Evolutionary conservation across 2,797 vertebrate genomes (phyloP).

Genomic region (Pseudochromis fuscus): DNA sequence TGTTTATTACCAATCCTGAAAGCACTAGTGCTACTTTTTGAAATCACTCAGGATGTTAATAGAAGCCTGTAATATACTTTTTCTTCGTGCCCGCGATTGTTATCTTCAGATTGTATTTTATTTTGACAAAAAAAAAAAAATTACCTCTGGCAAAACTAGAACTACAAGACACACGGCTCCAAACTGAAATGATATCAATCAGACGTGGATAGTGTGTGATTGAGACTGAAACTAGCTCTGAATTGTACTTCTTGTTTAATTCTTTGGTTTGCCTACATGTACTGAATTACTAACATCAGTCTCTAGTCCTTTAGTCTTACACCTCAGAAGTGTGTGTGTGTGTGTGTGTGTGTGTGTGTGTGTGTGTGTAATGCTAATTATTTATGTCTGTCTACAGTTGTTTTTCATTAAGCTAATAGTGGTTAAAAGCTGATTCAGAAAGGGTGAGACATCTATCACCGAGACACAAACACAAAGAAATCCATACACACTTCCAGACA

Average conservation of each 20-base stretch:
- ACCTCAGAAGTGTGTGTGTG: conserved; percentile 34
- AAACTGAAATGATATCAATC: background rate
- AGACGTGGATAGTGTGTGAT: conserved; percentile 4
- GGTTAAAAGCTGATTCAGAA: conserved; percentile 77
- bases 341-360: conserved; percentile 26
- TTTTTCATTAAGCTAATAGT: conserved; percentile 81
- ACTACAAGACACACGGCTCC: background rate
- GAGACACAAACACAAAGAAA: conserved; percentile 67
- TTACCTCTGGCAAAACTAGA: background rate
- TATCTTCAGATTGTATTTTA: conserved; percentile 26
- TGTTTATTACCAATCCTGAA: conserved; percentile 6
- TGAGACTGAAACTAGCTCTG: background rate
- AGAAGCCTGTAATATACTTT: conserved; percentile 26
- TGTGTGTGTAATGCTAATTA: conserved; percentile 61
- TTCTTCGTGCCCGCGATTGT: conserved; percentile 29
- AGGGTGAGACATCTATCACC: conserved; percentile 70
- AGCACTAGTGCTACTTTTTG: no score
- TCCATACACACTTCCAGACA: conserved; percentile 58
- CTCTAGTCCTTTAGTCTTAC: background rate
- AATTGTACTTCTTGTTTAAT: conserved; percentile 12
- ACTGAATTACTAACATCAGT: conserved; percentile 17
- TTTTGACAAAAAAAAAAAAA: conserved; percentile 2
- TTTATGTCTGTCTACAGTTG: conserved; percentile 71
- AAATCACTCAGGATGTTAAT: conserved; percentile 7
- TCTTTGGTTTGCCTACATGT: conserved; percentile 13